Base-by-base conservation (phyloP, 1,140 invertebrate genomes). In the Saccostrea cuccullata region DNA sequence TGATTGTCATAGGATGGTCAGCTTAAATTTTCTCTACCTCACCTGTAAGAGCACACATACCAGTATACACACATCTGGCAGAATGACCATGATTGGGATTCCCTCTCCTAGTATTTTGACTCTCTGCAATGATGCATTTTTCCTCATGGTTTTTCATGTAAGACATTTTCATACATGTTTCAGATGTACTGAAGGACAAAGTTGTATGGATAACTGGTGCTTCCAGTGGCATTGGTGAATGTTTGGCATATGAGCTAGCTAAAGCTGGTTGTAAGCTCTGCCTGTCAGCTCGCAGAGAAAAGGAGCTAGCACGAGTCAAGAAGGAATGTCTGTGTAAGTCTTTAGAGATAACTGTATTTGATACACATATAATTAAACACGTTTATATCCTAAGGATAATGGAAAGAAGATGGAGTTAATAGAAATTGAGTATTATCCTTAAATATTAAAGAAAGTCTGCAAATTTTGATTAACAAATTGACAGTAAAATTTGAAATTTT, bases 121-220 rank as follows among this genome's bases (percentile, higher is more conserved):
- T 9, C n/a, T n/a, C 47, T 2, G 47, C 47, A 8, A 8, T 9
- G 47, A 47, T 47, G 47, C 47, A 8, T 47, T 47, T 47, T 47
- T 5, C 9, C 5, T 47, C 47, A 2, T 47, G 5, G 5, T 47
- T 47, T 47, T 55, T 6, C 20, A 82, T 20, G 82, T 47, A n/a
- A n/a, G n/a, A n/a, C n/a, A 64, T 64, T 6, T 11, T 6, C 15
- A 20, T 64, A 20, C 13, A 64, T 60, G 15, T 77, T 91, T 47
- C 90, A 93, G 94, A 91, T 86, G 89, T 86, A 26, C 89, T 98
- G 70, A 95, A 95, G 89, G 96, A 96, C 0, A 97, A 98, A 95
- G 97, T 98, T 8, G 96, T 98, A 1, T 98, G 98, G 97, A 97
- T 98, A 91, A 98, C 97, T 2, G 98, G 98, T 67, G 97, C 98